Conservation (phyloP, 2,797 vertebrate genomes). For the Chloroceryle amazona region DNA sequence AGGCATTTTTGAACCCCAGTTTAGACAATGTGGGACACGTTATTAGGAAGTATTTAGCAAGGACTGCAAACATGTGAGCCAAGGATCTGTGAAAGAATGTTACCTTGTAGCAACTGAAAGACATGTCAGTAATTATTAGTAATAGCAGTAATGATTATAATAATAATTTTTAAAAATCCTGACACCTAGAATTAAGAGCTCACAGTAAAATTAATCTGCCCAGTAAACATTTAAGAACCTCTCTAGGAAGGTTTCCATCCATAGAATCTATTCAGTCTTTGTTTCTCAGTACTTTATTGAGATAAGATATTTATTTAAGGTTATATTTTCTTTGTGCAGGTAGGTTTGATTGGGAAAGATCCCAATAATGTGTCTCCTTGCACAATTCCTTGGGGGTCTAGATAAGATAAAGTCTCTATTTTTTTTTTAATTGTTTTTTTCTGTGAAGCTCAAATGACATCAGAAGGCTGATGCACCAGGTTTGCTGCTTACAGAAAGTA, state of each 20-base stretch:
- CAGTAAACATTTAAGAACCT: neutral
- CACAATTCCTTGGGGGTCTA: neutral
- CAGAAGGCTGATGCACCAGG: neutral
- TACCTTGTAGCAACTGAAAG: neutral
- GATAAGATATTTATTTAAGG: neutral
- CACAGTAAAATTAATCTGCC: neutral
- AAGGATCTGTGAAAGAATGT: neutral
- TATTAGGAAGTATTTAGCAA: neutral
- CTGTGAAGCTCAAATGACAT: neutral
- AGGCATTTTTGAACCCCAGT: neutral
- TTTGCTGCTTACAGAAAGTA: neutral
- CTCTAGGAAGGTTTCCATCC: neutral
- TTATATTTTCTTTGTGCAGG: neutral
- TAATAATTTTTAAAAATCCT: too few relatives aligned
- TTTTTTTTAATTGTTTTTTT: fast-evolving
- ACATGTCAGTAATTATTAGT: neutral
- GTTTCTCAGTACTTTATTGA: neutral
- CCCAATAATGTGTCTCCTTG: neutral
- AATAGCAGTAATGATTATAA: too few relatives aligned
- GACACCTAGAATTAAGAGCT: neutral
- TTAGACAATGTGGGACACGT: neutral
- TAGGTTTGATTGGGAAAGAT: neutral
- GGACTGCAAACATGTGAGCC: neutral
- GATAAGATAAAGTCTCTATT: neutral
- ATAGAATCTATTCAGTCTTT: neutral